Evolutionary conservation across 2,113 vertebrate species (phyloP).

Genomic region (Carettochelys insculpta): DNA sequence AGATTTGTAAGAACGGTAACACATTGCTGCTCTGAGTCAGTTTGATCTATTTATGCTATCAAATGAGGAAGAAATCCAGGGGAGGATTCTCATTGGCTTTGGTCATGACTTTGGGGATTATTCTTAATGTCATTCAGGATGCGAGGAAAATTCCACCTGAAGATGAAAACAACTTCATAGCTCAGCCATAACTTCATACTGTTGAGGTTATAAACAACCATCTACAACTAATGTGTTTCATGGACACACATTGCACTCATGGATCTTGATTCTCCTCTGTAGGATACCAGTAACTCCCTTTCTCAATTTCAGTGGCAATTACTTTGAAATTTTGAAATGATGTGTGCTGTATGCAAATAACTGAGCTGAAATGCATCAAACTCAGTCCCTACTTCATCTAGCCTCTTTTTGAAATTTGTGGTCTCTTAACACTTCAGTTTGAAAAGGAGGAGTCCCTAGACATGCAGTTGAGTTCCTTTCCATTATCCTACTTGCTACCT

Average conservation of each 20-base stretch:
- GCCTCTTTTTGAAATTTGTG: background rate
- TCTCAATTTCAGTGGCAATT: background rate
- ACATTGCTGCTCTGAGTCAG: background rate
- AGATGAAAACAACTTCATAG: slow-evolving; percentile 5
- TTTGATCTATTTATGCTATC: background rate
- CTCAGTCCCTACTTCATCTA: background rate
- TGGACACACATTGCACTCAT: background rate
- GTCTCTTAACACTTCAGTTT: background rate
- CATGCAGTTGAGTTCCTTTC: background rate
- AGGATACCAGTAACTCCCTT: background rate
- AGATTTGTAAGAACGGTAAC: background rate
- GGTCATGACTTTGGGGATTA: background rate
- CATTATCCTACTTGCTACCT: background rate
- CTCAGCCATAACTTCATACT: slow-evolving; percentile 4
- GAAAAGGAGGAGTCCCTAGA: background rate
- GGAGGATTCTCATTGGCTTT: background rate
- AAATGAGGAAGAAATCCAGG: background rate
- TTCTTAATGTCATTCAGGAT: background rate
- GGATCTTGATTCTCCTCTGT: background rate
- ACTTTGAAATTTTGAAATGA: background rate
- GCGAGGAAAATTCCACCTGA: slow-evolving; percentile 28
- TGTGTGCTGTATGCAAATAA: background rate
- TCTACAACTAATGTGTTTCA: background rate
- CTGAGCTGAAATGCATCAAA: slow-evolving; percentile 12
- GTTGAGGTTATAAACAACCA: background rate